Evolutionary conservation across 2,888 invertebrate genomes (phyloP).

Genomic region (Laothoe populi): DNA sequence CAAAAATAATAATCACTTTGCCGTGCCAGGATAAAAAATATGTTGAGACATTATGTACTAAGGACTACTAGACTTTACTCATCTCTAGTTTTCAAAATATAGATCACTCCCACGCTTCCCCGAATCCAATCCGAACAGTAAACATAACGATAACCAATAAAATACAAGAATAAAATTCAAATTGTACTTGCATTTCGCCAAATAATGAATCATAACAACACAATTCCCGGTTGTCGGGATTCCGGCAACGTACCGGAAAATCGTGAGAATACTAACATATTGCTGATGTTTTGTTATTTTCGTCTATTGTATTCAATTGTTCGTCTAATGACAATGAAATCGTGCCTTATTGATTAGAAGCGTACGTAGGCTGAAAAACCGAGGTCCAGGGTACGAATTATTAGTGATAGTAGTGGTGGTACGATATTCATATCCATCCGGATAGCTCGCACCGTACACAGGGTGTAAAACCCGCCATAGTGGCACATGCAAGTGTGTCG

Average conservation of each 20-base stretch:
- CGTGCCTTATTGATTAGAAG: too few relatives aligned
- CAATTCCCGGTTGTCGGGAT: slow-evolving; percentile 34
- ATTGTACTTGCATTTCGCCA: slow-evolving; percentile 23
- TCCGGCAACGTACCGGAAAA: slow-evolving; percentile 41
- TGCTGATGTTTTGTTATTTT: background rate
- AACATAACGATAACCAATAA: slow-evolving; percentile 10
- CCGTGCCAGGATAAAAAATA: too few relatives aligned
- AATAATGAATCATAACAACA: slow-evolving; percentile 40
- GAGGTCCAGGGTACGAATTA: too few relatives aligned
- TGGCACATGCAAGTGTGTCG: too few relatives aligned
- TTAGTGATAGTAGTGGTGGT: too few relatives aligned
- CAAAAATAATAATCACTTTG: too few relatives aligned
- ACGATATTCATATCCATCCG: too few relatives aligned
- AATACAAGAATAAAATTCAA: slow-evolving; percentile 7
- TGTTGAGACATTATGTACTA: too few relatives aligned
- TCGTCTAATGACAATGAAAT: too few relatives aligned
- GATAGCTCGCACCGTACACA: too few relatives aligned
- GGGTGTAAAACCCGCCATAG: too few relatives aligned
- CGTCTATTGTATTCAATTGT: background rate
- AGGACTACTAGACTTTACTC: background rate
- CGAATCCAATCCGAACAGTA: slow-evolving; percentile 2
- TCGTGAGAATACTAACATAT: slow-evolving; percentile 23
- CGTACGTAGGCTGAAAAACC: too few relatives aligned
- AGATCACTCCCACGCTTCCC: background rate
- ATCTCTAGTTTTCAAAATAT: background rate